Conservation (phyloP, 1,140 invertebrate genomes). For the Semibalanus balanoides region DNA sequence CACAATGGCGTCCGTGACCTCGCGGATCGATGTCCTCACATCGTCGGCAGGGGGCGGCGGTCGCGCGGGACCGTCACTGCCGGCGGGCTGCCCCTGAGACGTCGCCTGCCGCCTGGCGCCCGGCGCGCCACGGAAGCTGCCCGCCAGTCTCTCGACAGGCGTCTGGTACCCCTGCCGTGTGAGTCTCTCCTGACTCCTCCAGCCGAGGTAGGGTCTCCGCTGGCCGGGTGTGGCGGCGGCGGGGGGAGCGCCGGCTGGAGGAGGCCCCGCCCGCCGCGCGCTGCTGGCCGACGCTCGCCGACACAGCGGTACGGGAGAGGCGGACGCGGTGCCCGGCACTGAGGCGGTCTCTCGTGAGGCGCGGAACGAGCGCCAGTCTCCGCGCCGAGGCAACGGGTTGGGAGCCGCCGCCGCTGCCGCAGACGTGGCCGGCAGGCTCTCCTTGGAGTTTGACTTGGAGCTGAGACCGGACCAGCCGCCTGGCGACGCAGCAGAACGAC, state of each 20-base stretch:
- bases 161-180: not conserved
- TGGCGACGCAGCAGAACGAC: not conserved
- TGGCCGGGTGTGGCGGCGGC: too few species aligned
- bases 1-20: not conserved
- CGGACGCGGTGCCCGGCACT: too few species aligned
- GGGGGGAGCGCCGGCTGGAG: too few species aligned
- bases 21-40: not conserved
- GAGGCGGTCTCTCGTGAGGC: not conserved
- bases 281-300: too few species aligned
- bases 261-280: too few species aligned
- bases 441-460: not conserved
- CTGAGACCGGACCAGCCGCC: not conserved
- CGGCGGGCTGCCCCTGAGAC: too few species aligned
- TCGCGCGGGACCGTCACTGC: too few species aligned
- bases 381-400: not conserved
- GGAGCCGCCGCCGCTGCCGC: too few species aligned
- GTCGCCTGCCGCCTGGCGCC: too few species aligned
- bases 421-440: not conserved
- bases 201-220: not conserved
- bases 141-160: not conserved
- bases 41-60: not conserved
- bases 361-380: not conserved
- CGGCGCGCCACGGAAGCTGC: not conserved
- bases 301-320: not conserved
- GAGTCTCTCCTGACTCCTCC: not conserved